Evolutionary conservation across 2,888 invertebrate genomes (phyloP), one percentile per base, ranked within the genome.

Genomic region (Platycheirus rosarum): DNA sequence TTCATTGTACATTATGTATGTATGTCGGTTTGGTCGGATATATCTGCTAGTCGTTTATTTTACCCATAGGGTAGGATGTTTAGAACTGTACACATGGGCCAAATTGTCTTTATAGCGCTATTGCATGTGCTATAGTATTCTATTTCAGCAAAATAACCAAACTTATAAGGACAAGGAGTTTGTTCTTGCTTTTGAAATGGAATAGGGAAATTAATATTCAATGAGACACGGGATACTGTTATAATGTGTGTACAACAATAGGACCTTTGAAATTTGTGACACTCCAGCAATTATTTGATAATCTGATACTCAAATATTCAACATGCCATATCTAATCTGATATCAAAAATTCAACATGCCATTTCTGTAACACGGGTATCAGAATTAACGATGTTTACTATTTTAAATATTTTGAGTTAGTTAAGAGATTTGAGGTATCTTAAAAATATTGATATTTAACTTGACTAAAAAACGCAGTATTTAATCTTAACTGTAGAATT

Each of bases 51-150:
- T 60, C 18, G 62, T 44, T 63, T 73, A 53, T 63, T 66, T 57
- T 40, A n/a, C 16, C 18, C 4, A 35, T 16, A 44, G 8, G 49
- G 42, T 20, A 48, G 20, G 26, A 42, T 23, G 35, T 11, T 20
- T 2, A 42, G 8, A 77, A 51, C 5, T 49, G 49, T 37, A 51
- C 75, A 80, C 57, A 75, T 69, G 75, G 49, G 75, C 46, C 51
- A 75, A 75, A 75, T 75, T 70, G 79, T 51, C 16, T 48, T 69
- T 60, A 63, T 55, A 62, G 37, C 20, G 42, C 42, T 26, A 7
- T 13, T 23, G 14, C 13, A 23, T 13, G 20, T 0, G 5, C 8
- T 37, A 16, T 16, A 16, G n/a, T 16, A 8, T n/a, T 2, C 13
- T 18, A 32, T 53, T 18, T 53, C 7, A 35, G 2, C 18, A 32